Evolutionary conservation across 2,888 invertebrate genomes (phyloP).

Genomic region (Sialis lutaria): DNA sequence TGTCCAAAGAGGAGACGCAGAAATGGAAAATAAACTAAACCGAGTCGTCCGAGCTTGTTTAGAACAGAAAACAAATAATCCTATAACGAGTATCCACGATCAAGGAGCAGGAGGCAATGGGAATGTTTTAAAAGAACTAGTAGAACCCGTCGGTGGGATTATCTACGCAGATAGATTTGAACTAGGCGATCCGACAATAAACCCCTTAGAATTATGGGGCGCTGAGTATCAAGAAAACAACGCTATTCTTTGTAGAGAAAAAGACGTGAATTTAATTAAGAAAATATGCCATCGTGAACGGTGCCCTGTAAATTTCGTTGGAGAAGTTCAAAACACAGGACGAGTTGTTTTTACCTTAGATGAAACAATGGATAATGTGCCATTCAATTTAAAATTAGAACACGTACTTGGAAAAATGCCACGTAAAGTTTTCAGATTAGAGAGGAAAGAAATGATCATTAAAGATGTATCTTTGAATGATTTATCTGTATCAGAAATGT

Average conservation of each 20-base stretch:
- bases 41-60: conserved; percentile 83
- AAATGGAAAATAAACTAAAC: conserved; percentile 97
- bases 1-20: conserved; percentile 92
- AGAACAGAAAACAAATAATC: conserved; percentile 66
- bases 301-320: conserved; percentile 86
- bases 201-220: conserved; percentile 89
- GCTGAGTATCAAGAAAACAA: conserved; percentile 97
- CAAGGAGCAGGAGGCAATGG: conserved; percentile 99
- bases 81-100: conserved; percentile 91
- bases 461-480: conserved; percentile 26
- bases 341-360: conserved; percentile 48
- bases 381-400: conserved; percentile 78
- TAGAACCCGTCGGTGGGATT: conserved; percentile 86
- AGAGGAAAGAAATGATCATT: conserved; percentile 16
- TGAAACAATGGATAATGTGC: conserved; percentile 38
- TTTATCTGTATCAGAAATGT: conserved; percentile 46
- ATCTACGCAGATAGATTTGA: conserved; percentile 76
- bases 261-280: conserved; percentile 42
- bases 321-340: conserved; percentile 77
- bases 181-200: conserved; percentile 88
- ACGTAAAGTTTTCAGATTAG: conserved; percentile 40
- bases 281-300: conserved; percentile 72
- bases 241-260: conserved; percentile 62
- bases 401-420: conserved; percentile 82
- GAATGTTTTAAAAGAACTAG: conserved; percentile 91